Percentiles rank a stretch among this genome's conserved stretches.
phyloP scores from a whole-genome alignment of 2,888 invertebrate genomes.

The Phyllotreta striolata region DNA sequence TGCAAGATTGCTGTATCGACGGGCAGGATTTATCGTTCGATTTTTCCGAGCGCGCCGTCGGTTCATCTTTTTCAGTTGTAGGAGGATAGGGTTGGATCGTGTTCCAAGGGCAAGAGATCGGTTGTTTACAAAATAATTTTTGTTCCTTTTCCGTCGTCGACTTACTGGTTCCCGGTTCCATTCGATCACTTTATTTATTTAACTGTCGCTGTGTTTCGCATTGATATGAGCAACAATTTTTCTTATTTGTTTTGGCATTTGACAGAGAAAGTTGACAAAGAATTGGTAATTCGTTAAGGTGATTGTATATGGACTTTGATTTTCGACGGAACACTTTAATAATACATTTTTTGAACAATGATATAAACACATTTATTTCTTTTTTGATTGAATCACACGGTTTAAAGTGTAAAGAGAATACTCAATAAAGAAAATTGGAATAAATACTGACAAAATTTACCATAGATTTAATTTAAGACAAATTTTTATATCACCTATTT shows the following conservation, averaged over 20 bases:
- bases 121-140: slow-evolving; percentile 45
- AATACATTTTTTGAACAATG: neutral
- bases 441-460: too few species aligned
- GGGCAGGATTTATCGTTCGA: slow-evolving; percentile 30
- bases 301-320: neutral
- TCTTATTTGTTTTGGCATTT: slow-evolving; percentile 13
- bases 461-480: too few species aligned
- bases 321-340: neutral
- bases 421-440: too few species aligned
- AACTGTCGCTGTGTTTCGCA: slow-evolving; percentile 16
- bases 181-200: slow-evolving; percentile 26
- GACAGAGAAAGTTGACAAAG: slow-evolving; percentile 14
- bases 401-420: too few species aligned
- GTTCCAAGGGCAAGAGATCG: slow-evolving; percentile 52
- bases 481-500: too few species aligned
- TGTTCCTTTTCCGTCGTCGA: slow-evolving; percentile 31
- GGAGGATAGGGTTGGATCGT: slow-evolving; percentile 50
- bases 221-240: slow-evolving; percentile 29
- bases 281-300: slow-evolving; percentile 1
- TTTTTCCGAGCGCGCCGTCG: slow-evolving; percentile 30
- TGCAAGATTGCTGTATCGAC: slow-evolving; percentile 53
- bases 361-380: too few species aligned
- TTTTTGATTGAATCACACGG: too few species aligned
- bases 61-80: slow-evolving; percentile 44
- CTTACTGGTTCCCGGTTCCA: slow-evolving; percentile 41